Conservation (phyloP, 2,797 vertebrate species). For the Macropodus opercularis region DNA sequence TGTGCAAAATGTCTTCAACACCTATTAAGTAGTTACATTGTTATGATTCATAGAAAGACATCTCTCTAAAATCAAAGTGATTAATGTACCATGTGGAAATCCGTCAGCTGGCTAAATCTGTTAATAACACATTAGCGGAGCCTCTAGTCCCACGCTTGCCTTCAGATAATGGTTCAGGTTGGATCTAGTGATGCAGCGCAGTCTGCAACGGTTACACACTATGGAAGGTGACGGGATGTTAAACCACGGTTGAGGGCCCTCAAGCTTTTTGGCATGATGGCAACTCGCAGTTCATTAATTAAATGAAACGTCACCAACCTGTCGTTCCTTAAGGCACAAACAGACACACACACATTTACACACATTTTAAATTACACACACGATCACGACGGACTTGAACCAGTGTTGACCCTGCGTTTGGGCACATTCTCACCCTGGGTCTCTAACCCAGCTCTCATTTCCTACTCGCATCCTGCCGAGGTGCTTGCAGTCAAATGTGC, state of each 20-base stretch:
- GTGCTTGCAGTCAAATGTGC: slow-evolving; percentile 32
- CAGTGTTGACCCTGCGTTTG: slow-evolving; percentile 24
- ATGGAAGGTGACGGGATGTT: slow-evolving; percentile 63
- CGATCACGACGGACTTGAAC: slow-evolving; percentile 33
- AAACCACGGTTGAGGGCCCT: slow-evolving; percentile 52
- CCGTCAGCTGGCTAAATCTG: slow-evolving; percentile 31
- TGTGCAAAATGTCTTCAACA: neutral
- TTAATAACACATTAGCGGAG: too few species aligned
- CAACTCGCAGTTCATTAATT: slow-evolving; percentile 58
- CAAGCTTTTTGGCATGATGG: slow-evolving; percentile 43
- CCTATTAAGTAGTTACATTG: slow-evolving; percentile 10
- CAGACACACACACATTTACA: slow-evolving; percentile 13
- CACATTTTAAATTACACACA: slow-evolving; percentile 5
- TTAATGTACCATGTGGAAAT: slow-evolving; percentile 15
- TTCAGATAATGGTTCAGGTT: too few species aligned
- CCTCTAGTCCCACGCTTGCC: too few species aligned
- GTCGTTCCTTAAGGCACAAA: slow-evolving; percentile 42
- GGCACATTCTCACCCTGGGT: slow-evolving; percentile 36
- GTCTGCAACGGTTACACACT: slow-evolving; percentile 36
- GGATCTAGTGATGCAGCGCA: too few species aligned
- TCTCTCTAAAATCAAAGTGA: slow-evolving; percentile 1
- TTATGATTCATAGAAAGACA: slow-evolving; percentile 24
- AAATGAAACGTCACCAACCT: slow-evolving; percentile 50
- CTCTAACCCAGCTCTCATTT: slow-evolving; percentile 42
- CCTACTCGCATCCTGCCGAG: slow-evolving; percentile 32